These are phyloP conservation scores for Aphis gossypii DNA, from an alignment of 1,140 invertebrate species.

Conservation along the genomic window DNA sequence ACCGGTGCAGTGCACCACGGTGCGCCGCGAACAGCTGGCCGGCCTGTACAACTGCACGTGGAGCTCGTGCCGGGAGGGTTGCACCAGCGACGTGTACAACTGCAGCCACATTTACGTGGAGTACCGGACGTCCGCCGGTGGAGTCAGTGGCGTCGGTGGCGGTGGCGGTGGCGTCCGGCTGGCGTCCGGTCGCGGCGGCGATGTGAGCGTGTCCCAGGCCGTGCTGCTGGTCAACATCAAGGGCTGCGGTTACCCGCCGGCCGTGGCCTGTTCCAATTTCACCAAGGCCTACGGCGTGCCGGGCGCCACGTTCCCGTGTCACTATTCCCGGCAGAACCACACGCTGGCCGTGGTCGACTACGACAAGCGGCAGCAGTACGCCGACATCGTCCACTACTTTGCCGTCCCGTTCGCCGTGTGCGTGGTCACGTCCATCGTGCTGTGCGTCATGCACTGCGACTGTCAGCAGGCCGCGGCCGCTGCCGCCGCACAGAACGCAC, in stretches of 20 bases:
- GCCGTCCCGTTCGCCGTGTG: constrained; percentile 82
- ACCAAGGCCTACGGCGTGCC: constrained; percentile 77
- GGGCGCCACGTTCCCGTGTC: constrained; percentile 81
- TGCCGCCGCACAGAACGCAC: constrained; percentile 60
- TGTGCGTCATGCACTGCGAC: constrained; percentile 85
- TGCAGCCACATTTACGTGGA: constrained; percentile 87
- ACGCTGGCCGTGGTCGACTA: constrained; percentile 82
- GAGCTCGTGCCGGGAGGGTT: constrained; percentile 86
- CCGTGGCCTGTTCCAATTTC: constrained; percentile 83
- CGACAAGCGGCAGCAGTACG: constrained; percentile 78
- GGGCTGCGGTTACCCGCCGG: constrained; percentile 88
- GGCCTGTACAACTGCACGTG: constrained; percentile 85
- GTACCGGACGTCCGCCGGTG: constrained; percentile 65
- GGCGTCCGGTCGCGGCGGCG: neutral
- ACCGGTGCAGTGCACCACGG: constrained; percentile 80
- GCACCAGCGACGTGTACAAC: constrained; percentile 84
- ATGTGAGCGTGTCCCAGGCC: constrained; percentile 66
- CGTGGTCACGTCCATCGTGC: constrained; percentile 79
- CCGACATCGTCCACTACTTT: constrained; percentile 80
- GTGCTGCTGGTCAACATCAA: constrained; percentile 81
- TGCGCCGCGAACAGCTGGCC: constrained; percentile 75
- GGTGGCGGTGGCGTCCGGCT: constrained; percentile 62
- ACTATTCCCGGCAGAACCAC: constrained; percentile 81
- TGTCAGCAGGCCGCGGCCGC: constrained; percentile 71
- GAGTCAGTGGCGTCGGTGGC: neutral